Percentiles rank a stretch among this genome's conserved stretches.
Conservation (phyloP, 2,888 invertebrate genomes). For the Lottia scabra region DNA sequence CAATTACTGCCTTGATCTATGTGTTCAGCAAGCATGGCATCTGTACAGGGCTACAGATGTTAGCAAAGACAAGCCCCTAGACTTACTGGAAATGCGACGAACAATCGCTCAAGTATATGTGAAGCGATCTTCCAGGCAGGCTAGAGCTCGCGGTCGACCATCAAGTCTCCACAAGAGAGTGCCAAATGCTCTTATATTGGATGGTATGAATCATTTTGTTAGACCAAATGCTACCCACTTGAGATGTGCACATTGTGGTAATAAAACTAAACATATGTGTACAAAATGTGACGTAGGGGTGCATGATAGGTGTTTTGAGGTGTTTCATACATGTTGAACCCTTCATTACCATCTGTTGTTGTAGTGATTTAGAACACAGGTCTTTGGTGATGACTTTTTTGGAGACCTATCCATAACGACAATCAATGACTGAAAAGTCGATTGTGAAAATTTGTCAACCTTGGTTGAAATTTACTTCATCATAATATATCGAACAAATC, state of each 20-base stretch:
- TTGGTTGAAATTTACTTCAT: no score
- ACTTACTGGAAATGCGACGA: conserved; percentile 11
- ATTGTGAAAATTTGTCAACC: no score
- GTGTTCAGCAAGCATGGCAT: neutral
- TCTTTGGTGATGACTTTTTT: no score
- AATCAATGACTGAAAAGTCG: no score
- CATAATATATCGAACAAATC: no score
- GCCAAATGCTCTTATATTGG: conserved; percentile 5
- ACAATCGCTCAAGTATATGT: neutral
- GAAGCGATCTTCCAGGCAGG: neutral
- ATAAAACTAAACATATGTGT: neutral
- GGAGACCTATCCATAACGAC: no score
- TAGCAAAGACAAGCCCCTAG: conserved; percentile 7
- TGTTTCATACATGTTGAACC: no score
- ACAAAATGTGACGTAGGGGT: no score
- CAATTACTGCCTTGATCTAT: conserved; percentile 5
- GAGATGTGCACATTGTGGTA: conserved; percentile 5
- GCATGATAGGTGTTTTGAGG: no score
- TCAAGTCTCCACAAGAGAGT: conserved; percentile 7
- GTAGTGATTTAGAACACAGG: no score
- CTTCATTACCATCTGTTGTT: no score
- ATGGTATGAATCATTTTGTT: conserved; percentile 5
- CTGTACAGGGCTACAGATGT: conserved; percentile 3
- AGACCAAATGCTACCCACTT: neutral
- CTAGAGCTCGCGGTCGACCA: neutral